Conservation (phyloP, 2,888 invertebrate species). For the Scaptomyza polygonia region DNA sequence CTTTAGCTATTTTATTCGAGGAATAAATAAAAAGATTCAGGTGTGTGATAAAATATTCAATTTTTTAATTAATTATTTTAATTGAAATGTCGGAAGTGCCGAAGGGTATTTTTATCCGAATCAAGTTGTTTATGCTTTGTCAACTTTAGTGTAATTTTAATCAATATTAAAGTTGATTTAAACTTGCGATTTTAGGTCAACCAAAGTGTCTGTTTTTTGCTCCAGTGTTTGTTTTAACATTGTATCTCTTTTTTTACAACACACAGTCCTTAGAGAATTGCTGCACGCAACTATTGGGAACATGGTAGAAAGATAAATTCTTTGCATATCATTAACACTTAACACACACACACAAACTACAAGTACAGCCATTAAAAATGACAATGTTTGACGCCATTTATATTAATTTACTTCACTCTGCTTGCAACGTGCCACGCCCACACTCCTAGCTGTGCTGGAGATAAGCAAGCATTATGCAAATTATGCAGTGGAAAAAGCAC, state of each 20-base stretch:
- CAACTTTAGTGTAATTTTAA: neutral
- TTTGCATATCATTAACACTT: slow-evolving; percentile 47
- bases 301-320: slow-evolving; percentile 10
- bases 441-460: slow-evolving; percentile 2
- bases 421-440: slow-evolving; percentile 65
- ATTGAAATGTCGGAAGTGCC: too few species aligned
- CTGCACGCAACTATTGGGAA: slow-evolving; percentile 40
- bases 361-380: slow-evolving; percentile 44
- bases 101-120: too few species aligned
- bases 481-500: slow-evolving; percentile 26
- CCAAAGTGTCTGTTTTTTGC: neutral
- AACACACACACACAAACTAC: slow-evolving; percentile 23
- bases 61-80: neutral
- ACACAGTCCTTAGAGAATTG: slow-evolving; percentile 17
- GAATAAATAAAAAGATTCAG: too few species aligned
- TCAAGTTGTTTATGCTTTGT: neutral
- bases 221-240: neutral
- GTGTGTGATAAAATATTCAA: too few species aligned
- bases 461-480: slow-evolving; percentile 70
- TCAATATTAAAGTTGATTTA: neutral
- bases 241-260: neutral
- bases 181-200: neutral
- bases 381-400: slow-evolving; percentile 59
- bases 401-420: slow-evolving; percentile 71
- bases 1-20: too few species aligned